These are phyloP conservation scores for Platycnemis pennipes DNA, from an alignment of 2,888 invertebrate genomes.

Conservation along the genomic window DNA sequence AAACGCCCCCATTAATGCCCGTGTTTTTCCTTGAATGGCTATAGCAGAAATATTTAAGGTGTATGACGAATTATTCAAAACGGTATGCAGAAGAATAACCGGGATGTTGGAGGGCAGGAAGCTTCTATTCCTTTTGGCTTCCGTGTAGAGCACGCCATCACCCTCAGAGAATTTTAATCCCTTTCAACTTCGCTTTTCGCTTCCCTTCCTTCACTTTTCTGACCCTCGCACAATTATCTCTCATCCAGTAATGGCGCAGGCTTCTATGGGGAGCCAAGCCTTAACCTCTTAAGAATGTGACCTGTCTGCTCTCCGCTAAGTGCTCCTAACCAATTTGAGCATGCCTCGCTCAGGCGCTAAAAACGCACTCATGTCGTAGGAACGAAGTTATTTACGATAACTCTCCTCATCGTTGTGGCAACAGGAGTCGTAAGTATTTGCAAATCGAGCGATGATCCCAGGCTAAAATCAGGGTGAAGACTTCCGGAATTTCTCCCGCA, in stretches of 20 bases:
- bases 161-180: background rate
- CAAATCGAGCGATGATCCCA: background rate
- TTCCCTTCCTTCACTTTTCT: background rate
- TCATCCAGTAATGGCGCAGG: conserved; percentile 16
- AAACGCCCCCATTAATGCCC: no score
- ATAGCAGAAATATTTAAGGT: no score
- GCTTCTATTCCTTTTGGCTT: no score
- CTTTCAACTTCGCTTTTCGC: background rate
- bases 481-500: no score
- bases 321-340: conserved; percentile 3
- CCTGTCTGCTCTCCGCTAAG: background rate
- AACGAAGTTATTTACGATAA: background rate
- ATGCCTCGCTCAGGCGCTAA: background rate
- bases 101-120: no score
- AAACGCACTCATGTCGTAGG: background rate
- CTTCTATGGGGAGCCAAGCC: background rate
- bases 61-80: no score
- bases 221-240: background rate
- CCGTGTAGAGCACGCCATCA: background rate
- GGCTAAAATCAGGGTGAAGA: background rate
- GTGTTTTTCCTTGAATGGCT: no score
- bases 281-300: conserved; percentile 21
- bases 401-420: background rate
- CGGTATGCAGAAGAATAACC: no score
- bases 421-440: background rate